phyloP scores from a whole-genome alignment of 2,888 invertebrate genomes.

The Hipparchia semele region DNA sequence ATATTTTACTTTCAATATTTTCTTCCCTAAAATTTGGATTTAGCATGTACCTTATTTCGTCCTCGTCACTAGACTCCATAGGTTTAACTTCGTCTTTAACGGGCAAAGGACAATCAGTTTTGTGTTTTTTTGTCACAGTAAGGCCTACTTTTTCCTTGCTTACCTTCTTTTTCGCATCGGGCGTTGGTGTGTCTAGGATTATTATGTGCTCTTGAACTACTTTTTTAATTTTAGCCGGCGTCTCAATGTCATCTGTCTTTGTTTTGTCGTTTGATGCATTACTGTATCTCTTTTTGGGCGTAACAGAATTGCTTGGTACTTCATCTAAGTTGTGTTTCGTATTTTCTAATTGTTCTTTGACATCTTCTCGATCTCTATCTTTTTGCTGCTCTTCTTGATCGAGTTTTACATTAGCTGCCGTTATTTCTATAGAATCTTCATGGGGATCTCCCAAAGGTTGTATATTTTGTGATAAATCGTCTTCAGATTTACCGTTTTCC shows the following conservation, averaged over 20 bases:
- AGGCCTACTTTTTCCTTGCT: conserved; percentile 59
- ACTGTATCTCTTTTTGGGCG: conserved; percentile 26
- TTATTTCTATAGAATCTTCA: conserved; percentile 30
- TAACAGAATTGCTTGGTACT: conserved; percentile 11
- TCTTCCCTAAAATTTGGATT: conserved; percentile 67
- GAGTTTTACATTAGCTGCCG: background rate
- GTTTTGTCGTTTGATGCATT: conserved; percentile 16
- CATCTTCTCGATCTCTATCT: background rate
- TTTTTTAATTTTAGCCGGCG: conserved; percentile 38
- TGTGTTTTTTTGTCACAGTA: conserved; percentile 58
- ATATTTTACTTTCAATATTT: conserved; percentile 56
- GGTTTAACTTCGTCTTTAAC: conserved; percentile 37
- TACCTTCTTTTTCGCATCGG: conserved; percentile 41
- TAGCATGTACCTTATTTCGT: conserved; percentile 74
- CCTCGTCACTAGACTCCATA: conserved; percentile 66
- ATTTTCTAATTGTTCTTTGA: conserved; percentile 12
- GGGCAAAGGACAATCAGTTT: conserved; percentile 43
- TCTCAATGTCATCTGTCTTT: conserved; percentile 16
- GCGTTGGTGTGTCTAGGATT: conserved; percentile 42
- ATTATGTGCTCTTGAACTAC: conserved; percentile 37
- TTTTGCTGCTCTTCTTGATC: background rate
- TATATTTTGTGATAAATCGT: conserved; percentile 41
- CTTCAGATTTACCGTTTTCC: conserved; percentile 40
- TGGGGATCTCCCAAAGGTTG: conserved; percentile 47
- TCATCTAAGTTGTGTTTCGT: conserved; percentile 18